Base-by-base conservation (phyloP, 2,888 invertebrate species). In the Drosophila sordidula region DNA sequence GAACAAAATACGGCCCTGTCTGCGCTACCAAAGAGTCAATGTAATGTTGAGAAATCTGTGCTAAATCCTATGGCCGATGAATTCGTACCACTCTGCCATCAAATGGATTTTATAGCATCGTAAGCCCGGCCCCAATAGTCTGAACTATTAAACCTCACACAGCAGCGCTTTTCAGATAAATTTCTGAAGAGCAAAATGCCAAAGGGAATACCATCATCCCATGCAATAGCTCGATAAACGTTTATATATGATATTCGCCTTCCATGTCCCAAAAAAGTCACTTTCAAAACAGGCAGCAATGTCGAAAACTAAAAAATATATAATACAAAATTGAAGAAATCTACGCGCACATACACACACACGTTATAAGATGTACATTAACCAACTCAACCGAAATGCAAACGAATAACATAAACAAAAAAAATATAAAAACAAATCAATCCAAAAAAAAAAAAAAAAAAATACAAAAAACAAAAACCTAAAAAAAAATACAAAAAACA, bases 31-130 rank as follows among this genome's bases (percentile, higher is more conserved):
- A 90, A 91, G 51, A 89, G 89, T 67, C 85, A 90, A 57, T 90
- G 90, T 71, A 90, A 91, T 81, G 88, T 91, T 54, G 93, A 95
- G 3, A 93, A 96, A 91, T 96, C 96, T 55, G 95, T 95, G 41
- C 93, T 97, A 65, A 97, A 97, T 93, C 97, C 97, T 0, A 93
- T 97, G 78, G 97, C 97, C 0, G 96, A 96, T 0, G 97, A 97
- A 93, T 97, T 97, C 89, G 95, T 97, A 61, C 97, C 97, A 78
- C 90, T 81, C 65, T 81, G 85, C 77, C 91, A 87, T 62, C 80
- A 91, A 57, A 77, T 92, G 50, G 91, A 91, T 56, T 80, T 90
- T 55, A 87, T 87, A 44, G 82, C 89, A 71, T 91, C 91, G 62
- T 91, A 91, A 90, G 71, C 70, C 57, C 52, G 58, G 54, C 76